Evolutionary conservation across 2,113 vertebrate species (phyloP), one percentile per base, ranked within the genome.

Genomic region (Mionectes macconnelli): DNA sequence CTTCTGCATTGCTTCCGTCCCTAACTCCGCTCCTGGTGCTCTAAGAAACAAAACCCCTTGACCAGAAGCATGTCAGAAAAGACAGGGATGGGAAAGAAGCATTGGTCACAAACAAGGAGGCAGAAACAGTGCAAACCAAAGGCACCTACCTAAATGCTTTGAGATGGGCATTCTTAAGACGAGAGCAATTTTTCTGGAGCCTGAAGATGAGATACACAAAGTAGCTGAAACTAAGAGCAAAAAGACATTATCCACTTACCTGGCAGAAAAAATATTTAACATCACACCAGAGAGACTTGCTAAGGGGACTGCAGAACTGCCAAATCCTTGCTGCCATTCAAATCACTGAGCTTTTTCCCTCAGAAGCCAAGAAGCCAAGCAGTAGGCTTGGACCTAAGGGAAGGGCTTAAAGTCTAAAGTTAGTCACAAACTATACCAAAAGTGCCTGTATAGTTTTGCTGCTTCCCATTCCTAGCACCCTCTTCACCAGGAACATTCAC

Each of bases 1-100:
- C 60, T 33, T 83, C n/a, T 87, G 77, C 87, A 89, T 87, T 94
- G 86, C 89, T 95, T 97, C 95, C 66, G 44, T 57, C 70, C 69
- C 78, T 35, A 64, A 77, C 78, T 89, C 74, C 33, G 55, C 86
- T 94, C 59, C 59, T 40, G 30, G 35, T 85, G 64, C 52, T 73
- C 0, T 21, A 87, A 93, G 89, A 91, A 89, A 68, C 50, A 68
- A 89, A 93, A 78, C 49, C 53, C 68, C 78, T 49, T 64, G 68
- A 85, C 56, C 82, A 95, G 40, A 86, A 78, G 37, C 78, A 84
- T 24, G 42, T 77, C n/a, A 86, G 68, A 93, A 56, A 87, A 89
- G 89, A 53, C 30, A 90, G 27, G 2, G 84, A 94, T 82, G 18
- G 86, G 87, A 89, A 89, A 87, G 95, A 91, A 93, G 94, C 93